Percentiles rank a stretch among this genome's conserved stretches.
Evolutionary conservation across 2,113 vertebrate genomes (phyloP).

Genomic region (Corythoichthys haematopterus): DNA sequence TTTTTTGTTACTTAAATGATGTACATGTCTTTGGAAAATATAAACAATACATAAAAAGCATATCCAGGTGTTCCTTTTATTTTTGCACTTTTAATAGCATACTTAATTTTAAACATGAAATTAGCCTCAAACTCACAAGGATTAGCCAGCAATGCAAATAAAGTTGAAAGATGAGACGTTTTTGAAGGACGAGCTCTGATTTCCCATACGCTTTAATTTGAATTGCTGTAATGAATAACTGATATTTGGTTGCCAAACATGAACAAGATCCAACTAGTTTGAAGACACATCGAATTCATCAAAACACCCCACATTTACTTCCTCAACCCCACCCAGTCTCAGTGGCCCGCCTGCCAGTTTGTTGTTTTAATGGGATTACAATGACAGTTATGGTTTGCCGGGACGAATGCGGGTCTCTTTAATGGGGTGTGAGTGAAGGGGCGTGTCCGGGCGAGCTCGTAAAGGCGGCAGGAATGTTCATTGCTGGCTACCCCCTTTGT

Average conservation of each 20-base stretch:
- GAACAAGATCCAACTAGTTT: neutral
- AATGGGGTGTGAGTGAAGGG: conserved; percentile 76
- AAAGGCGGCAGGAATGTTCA: conserved; percentile 79
- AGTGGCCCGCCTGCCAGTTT: conserved; percentile 61
- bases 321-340: conserved; percentile 48
- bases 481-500: conserved; percentile 74
- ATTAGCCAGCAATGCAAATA: neutral
- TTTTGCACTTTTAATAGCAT: no score
- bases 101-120: no score
- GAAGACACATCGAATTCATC: neutral
- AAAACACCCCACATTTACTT: neutral
- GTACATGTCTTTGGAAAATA: no score
- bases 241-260: neutral
- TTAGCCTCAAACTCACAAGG: neutral
- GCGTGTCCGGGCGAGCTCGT: conserved; percentile 60
- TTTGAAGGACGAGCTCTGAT: no score
- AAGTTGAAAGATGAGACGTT: no score
- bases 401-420: conserved; percentile 78
- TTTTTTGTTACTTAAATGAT: no score
- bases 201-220: neutral
- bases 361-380: conserved; percentile 75
- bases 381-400: conserved; percentile 71
- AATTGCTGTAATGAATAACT: neutral
- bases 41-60: no score
- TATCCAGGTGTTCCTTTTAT: no score